These are phyloP conservation scores for Tortricodes alternella DNA, from an alignment of 2,888 invertebrate genomes.

Conservation along the genomic window DNA sequence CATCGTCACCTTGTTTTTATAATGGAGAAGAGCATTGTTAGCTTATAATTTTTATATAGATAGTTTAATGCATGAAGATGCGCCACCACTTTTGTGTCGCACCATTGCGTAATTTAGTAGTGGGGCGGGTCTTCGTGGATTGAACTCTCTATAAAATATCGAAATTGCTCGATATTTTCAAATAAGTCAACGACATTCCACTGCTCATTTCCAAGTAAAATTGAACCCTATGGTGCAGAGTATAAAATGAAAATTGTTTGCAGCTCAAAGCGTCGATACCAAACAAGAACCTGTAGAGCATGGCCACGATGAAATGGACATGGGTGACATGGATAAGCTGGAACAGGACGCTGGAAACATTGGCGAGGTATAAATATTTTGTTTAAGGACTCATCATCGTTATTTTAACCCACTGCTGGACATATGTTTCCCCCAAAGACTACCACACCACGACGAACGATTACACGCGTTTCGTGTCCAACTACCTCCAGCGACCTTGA, in stretches of 20 bases:
- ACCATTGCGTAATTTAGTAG: no score
- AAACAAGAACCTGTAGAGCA: conserved; percentile 65
- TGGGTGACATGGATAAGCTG: conserved; percentile 79
- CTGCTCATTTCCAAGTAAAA: no score
- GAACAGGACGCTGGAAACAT: conserved; percentile 77
- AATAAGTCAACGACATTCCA: conserved; percentile 39
- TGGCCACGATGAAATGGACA: conserved; percentile 74
- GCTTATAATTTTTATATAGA: conserved; percentile 8
- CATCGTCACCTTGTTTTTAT: conserved; percentile 68
- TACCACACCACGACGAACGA: no score
- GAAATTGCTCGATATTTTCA: conserved; percentile 38
- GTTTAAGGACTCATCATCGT: no score
- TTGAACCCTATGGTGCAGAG: conserved; percentile 1
- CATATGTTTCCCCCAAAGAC: no score
- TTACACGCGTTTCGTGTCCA: no score
- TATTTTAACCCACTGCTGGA: no score
- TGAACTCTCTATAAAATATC: no score
- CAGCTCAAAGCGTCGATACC: conserved; percentile 49
- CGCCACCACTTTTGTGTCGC: no score
- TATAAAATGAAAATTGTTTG: conserved; percentile 21
- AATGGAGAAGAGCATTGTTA: conserved; percentile 64
- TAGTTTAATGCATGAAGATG: no score
- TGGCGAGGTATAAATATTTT: conserved; percentile 62
- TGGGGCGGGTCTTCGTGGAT: no score
- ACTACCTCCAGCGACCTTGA: no score